Percentiles rank a stretch among this genome's conserved stretches.
Conservation (phyloP, 2,888 invertebrate genomes). For the Ametastegia equiseti region DNA sequence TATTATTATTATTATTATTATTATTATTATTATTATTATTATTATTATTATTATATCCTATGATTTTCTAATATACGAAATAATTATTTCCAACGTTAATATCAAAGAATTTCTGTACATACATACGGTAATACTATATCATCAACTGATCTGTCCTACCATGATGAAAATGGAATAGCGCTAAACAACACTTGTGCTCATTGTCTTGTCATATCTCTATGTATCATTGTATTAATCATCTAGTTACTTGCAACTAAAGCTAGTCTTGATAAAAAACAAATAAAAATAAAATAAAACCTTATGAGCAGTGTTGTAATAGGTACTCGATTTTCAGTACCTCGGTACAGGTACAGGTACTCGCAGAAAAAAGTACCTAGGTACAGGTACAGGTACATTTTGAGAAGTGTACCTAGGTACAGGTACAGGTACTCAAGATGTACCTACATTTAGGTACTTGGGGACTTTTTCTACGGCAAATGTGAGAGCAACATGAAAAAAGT, state of each 20-base stretch:
- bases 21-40: neutral
- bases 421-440: no score
- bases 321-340: no score
- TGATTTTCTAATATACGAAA: conserved; percentile 26
- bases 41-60: conserved; percentile 15
- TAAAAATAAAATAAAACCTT: no score
- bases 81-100: conserved; percentile 26
- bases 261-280: conserved; percentile 29
- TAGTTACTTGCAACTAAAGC: conserved; percentile 36
- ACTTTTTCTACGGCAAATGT: no score
- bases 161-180: neutral
- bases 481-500: no score
- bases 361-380: no score
- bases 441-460: no score
- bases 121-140: conserved; percentile 4
- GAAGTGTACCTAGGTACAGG: no score
- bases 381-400: no score
- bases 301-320: no score
- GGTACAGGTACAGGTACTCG: no score
- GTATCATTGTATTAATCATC: neutral
- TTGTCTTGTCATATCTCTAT: conserved; percentile 21
- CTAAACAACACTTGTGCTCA: neutral
- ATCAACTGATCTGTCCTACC: conserved; percentile 1
- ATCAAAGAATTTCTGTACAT: conserved; percentile 40
- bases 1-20: neutral